These are phyloP conservation scores for Ophion slaviceki DNA, from an alignment of 2,888 invertebrate species.

Conservation along the genomic window DNA sequence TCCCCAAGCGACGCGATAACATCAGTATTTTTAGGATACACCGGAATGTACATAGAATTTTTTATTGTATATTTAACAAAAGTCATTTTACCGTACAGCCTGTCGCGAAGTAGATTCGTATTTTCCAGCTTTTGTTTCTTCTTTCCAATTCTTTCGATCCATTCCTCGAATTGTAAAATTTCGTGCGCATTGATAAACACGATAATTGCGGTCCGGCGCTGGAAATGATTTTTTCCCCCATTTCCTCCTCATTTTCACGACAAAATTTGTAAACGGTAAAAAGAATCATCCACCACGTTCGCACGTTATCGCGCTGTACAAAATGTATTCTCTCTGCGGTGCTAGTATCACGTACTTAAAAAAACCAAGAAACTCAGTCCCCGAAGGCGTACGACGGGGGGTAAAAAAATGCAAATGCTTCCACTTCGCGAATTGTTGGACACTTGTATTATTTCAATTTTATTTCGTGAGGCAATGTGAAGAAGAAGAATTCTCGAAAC, in stretches of 20 bases:
- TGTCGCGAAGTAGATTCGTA: constrained; percentile 39
- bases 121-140: constrained; percentile 15
- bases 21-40: constrained; percentile 79
- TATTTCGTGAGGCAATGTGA: neutral
- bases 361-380: neutral
- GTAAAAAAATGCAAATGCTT: too few species aligned
- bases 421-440: too few species aligned
- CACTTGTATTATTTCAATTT: too few species aligned
- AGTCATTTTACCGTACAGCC: constrained; percentile 30
- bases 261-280: neutral
- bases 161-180: neutral
- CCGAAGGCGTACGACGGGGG: neutral
- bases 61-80: constrained; percentile 48
- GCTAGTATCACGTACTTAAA: constrained; percentile 80
- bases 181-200: neutral
- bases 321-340: constrained; percentile 78
- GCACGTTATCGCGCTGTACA: constrained; percentile 69
- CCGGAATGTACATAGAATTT: constrained; percentile 73
- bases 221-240: too few species aligned
- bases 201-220: too few species aligned
- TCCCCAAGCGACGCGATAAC: constrained; percentile 59
- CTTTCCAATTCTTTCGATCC: constrained; percentile 25
- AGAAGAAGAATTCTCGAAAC: constrained; percentile 70
- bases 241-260: constrained; percentile 28
- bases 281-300: constrained; percentile 24